Evolutionary conservation across 2,888 invertebrate species (phyloP), one percentile per base, ranked within the genome.

Genomic region (Anodontia alba): DNA sequence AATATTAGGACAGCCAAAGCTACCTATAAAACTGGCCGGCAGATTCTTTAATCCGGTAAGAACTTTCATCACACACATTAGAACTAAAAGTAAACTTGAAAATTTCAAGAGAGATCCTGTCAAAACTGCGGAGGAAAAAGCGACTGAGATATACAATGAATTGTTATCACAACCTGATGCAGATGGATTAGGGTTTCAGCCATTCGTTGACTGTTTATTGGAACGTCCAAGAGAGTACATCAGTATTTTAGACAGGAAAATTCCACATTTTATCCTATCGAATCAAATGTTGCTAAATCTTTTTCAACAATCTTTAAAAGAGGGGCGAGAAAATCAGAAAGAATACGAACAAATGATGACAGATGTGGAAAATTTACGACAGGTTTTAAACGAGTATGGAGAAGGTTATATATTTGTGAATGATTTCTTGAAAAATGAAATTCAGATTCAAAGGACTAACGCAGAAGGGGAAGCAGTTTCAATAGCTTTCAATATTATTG

Each of bases 201-300:
- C 57, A 0, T 79, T 87, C 36, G 81, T 85, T 3, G 80, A 85
- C 0, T 79, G 69, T 46, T 62, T 88, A 20, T 31, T 89, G 23
- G 86, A 88, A 23, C 49, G 83, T 46, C 83, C 86, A 29, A 81
- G 78, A n/a, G 83, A 86, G 0, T 83, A 81, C 31, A 71, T 89
- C 1, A 57, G n/a, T 36, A 80, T 76, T 15, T 54, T 86, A 0
- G 81, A 84, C 62, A 10, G 74, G n/a, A 80, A 80, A 49, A 84
- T 89, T 23, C 89, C 89, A 12, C 73, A 71, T 12, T 81, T 87
- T 68, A 89, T 92, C 26, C 54, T 83, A 0, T 77, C 88, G 0
- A 90, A 90, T 69, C 86, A 88, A 42, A 70, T 84, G n/a, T 33
- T 89, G 15, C 83, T 92, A 67, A 84, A 87, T 5, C 78, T 87